Percentiles rank a stretch among this genome's conserved stretches.
Conservation (phyloP, 2,888 invertebrate species). For the Mimachlamys varia region DNA sequence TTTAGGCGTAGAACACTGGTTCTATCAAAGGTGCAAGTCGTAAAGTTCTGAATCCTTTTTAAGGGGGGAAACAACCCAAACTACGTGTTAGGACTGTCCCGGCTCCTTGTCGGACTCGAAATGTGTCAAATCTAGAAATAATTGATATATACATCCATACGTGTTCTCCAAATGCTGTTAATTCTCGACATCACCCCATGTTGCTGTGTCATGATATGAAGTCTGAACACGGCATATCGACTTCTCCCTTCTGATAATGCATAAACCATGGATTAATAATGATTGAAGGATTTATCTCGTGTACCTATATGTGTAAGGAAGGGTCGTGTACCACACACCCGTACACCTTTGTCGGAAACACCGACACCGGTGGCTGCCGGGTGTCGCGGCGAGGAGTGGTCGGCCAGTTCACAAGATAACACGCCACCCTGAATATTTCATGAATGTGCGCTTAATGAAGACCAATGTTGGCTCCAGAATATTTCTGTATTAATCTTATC, state of each 20-base stretch:
- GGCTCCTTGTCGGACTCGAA: background rate
- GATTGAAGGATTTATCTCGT: background rate
- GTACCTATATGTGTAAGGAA: background rate
- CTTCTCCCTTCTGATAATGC: background rate
- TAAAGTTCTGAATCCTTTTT: background rate
- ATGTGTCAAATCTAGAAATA: background rate
- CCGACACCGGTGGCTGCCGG: background rate
- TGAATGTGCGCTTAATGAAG: background rate
- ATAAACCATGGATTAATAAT: conserved; percentile 13
- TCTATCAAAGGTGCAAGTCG: background rate
- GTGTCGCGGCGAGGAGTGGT: background rate
- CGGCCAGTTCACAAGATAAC: background rate
- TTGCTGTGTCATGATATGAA: background rate
- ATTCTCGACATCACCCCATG: background rate
- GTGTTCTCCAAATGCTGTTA: background rate
- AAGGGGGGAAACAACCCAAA: background rate
- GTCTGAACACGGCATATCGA: background rate
- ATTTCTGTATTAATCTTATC: background rate
- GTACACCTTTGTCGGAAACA: background rate
- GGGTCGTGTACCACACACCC: background rate
- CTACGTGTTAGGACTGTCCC: background rate
- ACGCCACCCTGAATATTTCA: conserved; percentile 12
- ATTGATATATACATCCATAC: background rate
- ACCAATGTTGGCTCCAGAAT: background rate
- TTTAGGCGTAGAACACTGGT: background rate